Evolutionary conservation across 2,888 invertebrate genomes (phyloP).

Genomic region (Hypsopygia costalis): DNA sequence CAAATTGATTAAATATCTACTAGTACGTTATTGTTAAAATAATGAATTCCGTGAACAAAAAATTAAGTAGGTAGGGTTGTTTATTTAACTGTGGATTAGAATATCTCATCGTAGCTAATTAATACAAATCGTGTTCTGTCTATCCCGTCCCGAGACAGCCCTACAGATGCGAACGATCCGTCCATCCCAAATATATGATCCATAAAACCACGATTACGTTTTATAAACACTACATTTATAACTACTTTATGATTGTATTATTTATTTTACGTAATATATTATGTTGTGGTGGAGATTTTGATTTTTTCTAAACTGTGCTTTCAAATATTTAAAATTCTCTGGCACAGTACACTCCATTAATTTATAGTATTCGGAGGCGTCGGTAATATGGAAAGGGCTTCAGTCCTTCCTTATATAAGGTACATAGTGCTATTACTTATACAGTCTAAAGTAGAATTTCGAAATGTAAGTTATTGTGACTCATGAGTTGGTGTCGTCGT

Average conservation of each 20-base stretch:
- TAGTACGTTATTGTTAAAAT: too few species aligned
- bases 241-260: conserved; percentile 79
- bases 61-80: conserved; percentile 26
- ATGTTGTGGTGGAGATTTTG: conserved; percentile 65
- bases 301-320: conserved; percentile 74
- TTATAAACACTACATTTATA: conserved; percentile 79
- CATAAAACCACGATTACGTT: conserved; percentile 75
- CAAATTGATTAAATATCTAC: conserved; percentile 2
- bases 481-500: too few species aligned
- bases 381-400: conserved; percentile 39
- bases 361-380: conserved; percentile 64
- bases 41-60: conserved; percentile 32
- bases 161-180: conserved; percentile 18
- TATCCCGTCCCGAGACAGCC: conserved; percentile 19
- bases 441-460: too few species aligned
- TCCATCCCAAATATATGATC: conserved; percentile 63
- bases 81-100: conserved; percentile 33
- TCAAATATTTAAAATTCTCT: conserved; percentile 79
- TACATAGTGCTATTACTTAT: conserved; percentile 29
- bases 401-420: conserved; percentile 6
- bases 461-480: too few species aligned
- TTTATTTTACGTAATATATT: conserved; percentile 80
- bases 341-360: conserved; percentile 74
- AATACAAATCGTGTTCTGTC: conserved; percentile 50
- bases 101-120: conserved; percentile 48